Conservation (phyloP, 1,140 invertebrate species). For the Mylabris phalerata region DNA sequence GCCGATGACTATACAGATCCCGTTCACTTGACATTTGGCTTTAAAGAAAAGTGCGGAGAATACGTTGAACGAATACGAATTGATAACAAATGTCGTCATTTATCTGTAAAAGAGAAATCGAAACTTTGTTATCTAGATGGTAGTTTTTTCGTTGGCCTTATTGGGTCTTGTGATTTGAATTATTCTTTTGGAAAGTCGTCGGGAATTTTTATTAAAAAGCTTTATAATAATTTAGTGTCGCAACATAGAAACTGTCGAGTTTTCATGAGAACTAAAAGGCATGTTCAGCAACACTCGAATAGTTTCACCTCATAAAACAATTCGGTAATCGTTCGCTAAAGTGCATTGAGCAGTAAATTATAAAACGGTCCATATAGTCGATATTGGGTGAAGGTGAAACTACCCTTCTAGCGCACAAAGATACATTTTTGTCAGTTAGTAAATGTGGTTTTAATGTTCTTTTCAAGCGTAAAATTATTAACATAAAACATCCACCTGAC, state of each 20-base stretch:
- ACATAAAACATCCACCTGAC: constrained; percentile 12
- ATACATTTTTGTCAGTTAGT: too few species aligned
- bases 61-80: constrained; percentile 22
- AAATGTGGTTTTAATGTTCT: too few species aligned
- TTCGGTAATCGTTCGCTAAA: too few species aligned
- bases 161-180: constrained; percentile 1
- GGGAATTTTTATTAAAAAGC: neutral
- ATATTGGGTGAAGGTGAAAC: neutral
- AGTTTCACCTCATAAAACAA: too few species aligned
- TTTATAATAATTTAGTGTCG: too few species aligned
- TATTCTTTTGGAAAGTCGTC: neutral
- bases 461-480: constrained; percentile 14
- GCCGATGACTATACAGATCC: constrained; percentile 17
- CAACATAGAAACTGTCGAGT: too few species aligned
- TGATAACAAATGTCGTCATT: constrained; percentile 19
- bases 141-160: constrained; percentile 10
- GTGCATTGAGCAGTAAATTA: neutral
- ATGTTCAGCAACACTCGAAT: too few species aligned
- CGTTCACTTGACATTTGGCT: constrained; percentile 12
- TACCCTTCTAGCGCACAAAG: neutral
- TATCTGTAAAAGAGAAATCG: constrained; percentile 5
- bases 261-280: too few species aligned
- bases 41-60: constrained; percentile 9
- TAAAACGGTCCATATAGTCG: constrained; percentile 2
- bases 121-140: neutral